Evolutionary conservation across 2,888 invertebrate species (phyloP).

Genomic region (Hermaeophaga mercurialis): DNA sequence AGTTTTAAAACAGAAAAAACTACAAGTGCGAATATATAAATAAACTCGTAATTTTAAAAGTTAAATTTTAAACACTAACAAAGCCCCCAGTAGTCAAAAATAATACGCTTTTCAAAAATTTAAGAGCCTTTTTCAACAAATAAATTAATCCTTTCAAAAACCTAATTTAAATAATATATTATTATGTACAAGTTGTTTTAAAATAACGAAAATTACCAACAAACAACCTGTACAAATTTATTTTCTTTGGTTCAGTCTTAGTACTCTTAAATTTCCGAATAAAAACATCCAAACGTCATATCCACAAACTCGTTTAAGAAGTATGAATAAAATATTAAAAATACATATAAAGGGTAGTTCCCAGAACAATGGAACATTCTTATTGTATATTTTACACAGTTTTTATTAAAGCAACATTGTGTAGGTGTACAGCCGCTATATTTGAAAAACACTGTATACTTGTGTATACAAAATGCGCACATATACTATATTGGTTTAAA

Average conservation of each 20-base stretch:
- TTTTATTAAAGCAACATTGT: no score
- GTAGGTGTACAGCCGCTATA: no score
- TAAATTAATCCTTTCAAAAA: not conserved
- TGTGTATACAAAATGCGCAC: no score
- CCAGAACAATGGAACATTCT: no score
- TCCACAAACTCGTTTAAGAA: not conserved
- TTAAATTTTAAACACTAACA: constrained; percentile 12
- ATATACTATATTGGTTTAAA: no score
- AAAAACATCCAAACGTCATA: constrained; percentile 12
- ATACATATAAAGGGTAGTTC: no score
- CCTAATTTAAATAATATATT: no score
- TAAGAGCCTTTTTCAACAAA: constrained; percentile 32
- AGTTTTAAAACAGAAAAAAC: constrained; percentile 11
- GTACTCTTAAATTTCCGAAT: constrained; percentile 34
- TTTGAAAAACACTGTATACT: no score
- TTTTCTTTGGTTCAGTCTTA: constrained; percentile 33
- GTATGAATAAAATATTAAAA: constrained; percentile 7
- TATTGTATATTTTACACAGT: no score
- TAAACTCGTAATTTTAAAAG: not conserved
- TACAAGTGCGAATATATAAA: not conserved
- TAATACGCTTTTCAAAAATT: constrained; percentile 40
- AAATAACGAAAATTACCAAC: not conserved
- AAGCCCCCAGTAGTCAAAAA: constrained; percentile 21
- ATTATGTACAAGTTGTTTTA: constrained; percentile 1
- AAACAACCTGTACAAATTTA: constrained; percentile 13